These are phyloP conservation scores for Linepithema humile DNA, from an alignment of 1,140 invertebrate genomes.

Conservation along the genomic window DNA sequence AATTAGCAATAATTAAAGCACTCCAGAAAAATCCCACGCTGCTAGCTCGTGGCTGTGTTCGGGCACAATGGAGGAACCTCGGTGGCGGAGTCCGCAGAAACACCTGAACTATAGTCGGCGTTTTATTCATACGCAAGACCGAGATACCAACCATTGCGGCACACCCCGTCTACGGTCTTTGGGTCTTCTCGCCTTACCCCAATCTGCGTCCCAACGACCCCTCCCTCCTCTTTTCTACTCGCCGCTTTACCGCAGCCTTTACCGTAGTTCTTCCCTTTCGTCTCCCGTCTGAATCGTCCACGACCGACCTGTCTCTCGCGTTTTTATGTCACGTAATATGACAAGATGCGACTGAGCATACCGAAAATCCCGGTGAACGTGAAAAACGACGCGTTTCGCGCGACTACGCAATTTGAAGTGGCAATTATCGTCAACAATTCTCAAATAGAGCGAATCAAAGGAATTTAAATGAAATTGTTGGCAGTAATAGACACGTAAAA, in stretches of 20 bases:
- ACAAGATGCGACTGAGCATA: slow-evolving; percentile 60
- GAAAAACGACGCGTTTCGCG: background rate
- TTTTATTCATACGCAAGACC: slow-evolving; percentile 59
- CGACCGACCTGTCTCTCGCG: slow-evolving; percentile 75
- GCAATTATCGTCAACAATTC: background rate
- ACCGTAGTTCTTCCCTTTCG: slow-evolving; percentile 38
- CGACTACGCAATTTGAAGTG: background rate
- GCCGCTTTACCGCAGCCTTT: slow-evolving; percentile 45
- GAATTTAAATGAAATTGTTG: no score
- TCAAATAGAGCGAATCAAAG: no score
- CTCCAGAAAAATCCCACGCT: slow-evolving; percentile 22
- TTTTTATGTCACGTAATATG: slow-evolving; percentile 60
- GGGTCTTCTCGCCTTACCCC: slow-evolving; percentile 59
- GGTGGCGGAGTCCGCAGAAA: slow-evolving; percentile 8
- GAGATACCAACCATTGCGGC: slow-evolving; percentile 31
- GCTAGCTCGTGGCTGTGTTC: background rate
- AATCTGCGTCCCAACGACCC: slow-evolving; percentile 42
- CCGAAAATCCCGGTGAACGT: background rate
- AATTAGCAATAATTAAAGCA: slow-evolving; percentile 23
- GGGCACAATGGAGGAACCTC: slow-evolving; percentile 14
- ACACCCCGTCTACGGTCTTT: slow-evolving; percentile 25
- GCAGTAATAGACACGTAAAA: background rate
- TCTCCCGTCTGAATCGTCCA: slow-evolving; percentile 64
- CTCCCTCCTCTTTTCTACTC: slow-evolving; percentile 41
- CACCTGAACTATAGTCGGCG: slow-evolving; percentile 54